Evolutionary conservation across 2,888 invertebrate species (phyloP), one percentile per base, ranked within the genome.

Genomic region (Brachynemurus nebulosus): DNA sequence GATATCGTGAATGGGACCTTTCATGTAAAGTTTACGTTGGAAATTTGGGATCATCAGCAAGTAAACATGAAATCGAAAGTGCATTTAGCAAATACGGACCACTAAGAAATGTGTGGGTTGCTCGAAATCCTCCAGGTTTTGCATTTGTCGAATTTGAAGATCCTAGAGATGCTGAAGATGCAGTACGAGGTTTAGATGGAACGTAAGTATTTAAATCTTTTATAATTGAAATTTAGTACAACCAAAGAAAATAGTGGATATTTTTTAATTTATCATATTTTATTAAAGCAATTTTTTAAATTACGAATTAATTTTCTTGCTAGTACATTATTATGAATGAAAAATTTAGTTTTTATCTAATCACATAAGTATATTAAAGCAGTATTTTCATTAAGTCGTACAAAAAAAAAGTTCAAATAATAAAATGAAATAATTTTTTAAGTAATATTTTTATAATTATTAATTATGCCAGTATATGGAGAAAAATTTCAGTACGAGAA

Each of bases 1-100:
- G 84, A 51, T 76, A 76, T 57, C 71, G 77, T 52, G 86, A 88
- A 63, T 86, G 86, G 86, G 84, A 86, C 60, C 68, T 86, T 21
- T 81, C 85, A 19, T 89, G 89, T 67, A 92, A 92, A 66, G 90
- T 92, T 1, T 93, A 92, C 61, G 86, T 93, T 19, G 92, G 92
- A 16, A 91, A 91, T 60, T 70, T 92, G 50, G 90, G 90, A 6
- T 86, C 85, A 54, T 89, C 88, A 58, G 90, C 90, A 5, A 86
- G 89, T 11, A 88, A 89, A 64, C 83, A 86, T 60, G 90, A 90
- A 65, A 76, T 88, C 47, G 91, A 92, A 63, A 84, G 82, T 57
- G 78, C 85, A 8, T 92, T 92, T 63, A 74, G 79, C 46, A 86
- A 88, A 64, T 92, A 86, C 63, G 92, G 92, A 7, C 85, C 84